phyloP scores from a whole-genome alignment of 1,140 invertebrate species.

The Caenorhabditis brenneri region DNA sequence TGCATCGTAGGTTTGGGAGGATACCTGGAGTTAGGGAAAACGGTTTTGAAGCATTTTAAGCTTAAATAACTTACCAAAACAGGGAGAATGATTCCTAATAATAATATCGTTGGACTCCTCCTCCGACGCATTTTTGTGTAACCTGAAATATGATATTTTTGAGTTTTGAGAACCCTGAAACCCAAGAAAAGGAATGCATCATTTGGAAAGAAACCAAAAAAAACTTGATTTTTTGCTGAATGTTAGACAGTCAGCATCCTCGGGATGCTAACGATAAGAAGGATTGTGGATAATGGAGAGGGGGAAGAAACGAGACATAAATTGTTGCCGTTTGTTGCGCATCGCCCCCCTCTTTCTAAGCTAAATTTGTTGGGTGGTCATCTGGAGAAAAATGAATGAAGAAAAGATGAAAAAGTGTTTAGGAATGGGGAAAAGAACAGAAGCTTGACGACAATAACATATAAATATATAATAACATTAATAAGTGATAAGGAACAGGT shows the following conservation, averaged over 20 bases:
- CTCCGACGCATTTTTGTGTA: not conserved
- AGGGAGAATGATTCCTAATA: too few species aligned
- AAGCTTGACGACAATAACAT: too few species aligned
- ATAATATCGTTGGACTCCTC: not conserved
- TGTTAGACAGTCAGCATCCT: not conserved
- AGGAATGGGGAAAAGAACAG: too few species aligned
- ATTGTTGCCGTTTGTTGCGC: not conserved
- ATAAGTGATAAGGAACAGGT: too few species aligned
- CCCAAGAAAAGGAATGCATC: not conserved
- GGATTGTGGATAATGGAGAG: not conserved
- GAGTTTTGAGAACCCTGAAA: too few species aligned
- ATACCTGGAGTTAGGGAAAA: constrained; percentile 1
- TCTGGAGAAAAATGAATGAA: too few species aligned
- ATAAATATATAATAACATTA: too few species aligned
- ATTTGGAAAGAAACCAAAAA: not conserved
- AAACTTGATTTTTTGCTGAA: not conserved
- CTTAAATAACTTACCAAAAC: too few species aligned
- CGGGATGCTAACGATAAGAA: not conserved
- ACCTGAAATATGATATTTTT: not conserved
- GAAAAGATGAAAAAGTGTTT: too few species aligned
- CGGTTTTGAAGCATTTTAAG: not conserved
- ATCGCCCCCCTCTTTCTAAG: too few species aligned
- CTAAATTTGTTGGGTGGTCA: not conserved
- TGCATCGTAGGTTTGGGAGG: constrained; percentile 29
- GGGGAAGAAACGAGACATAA: not conserved